Conservation (phyloP, 2,113 vertebrate species). For the Paraplagusia blochii region DNA sequence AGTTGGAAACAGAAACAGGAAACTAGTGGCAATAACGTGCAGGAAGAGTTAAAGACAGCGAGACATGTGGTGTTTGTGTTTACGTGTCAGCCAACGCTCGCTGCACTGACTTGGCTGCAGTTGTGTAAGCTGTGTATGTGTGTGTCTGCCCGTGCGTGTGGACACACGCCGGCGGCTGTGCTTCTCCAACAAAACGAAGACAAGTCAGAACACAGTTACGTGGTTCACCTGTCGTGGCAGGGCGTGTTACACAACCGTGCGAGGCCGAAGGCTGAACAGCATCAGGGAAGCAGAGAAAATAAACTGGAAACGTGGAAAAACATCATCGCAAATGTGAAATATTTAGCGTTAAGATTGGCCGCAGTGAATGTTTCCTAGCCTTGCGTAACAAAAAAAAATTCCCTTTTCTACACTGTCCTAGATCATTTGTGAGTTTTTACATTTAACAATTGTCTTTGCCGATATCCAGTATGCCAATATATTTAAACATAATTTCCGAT, state of each 20-base stretch:
- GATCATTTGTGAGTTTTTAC: conserved; percentile 6
- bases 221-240: conserved; percentile 59
- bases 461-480: no score
- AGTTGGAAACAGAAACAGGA: conserved; percentile 7
- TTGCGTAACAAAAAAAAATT: conserved; percentile 2
- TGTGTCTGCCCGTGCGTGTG: conserved; percentile 24
- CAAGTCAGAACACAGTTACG: conserved; percentile 56
- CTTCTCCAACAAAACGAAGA: conserved; percentile 53
- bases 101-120: conserved; percentile 10
- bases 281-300: conserved; percentile 3
- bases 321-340: not conserved
- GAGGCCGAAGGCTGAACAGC: conserved; percentile 15
- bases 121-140: conserved; percentile 17
- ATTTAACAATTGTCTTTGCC: no score
- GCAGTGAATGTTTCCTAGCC: not conserved
- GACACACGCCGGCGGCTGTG: conserved; percentile 37
- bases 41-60: conserved; percentile 10
- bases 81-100: conserved; percentile 11
- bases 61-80: not conserved
- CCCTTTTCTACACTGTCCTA: not conserved
- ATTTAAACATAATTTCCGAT: no score
- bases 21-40: conserved; percentile 11
- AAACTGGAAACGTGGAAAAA: no score
- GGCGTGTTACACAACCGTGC: conserved; percentile 54
- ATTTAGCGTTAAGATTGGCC: not conserved